Base-by-base conservation (phyloP, 2,797 vertebrate genomes). In the Pampus argenteus region DNA sequence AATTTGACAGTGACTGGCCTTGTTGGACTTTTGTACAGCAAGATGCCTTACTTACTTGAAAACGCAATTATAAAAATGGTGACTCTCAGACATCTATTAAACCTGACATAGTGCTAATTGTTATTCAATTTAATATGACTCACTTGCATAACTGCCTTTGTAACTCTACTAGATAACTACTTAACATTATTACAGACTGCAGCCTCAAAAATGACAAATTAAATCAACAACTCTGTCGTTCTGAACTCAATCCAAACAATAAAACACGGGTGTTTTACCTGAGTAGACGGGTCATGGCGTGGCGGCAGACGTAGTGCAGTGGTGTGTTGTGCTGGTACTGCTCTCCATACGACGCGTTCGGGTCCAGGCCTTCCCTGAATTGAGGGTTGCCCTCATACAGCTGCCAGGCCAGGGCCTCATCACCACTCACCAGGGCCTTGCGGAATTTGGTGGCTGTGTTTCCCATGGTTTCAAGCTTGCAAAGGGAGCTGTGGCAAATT, bases 381-480 rank as follows among this genome's bases (percentile, higher is more conserved):
- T 99, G 98, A 79, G 97, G 97, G 91, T 98, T 99, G 74, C 96
- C 97, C 90, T 99, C 98, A 9, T 99, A 99, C 76, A 99, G 96
- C 92, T 99, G 98, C 94, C 96, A 98, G 82, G 98, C 97, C 90
- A 99, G 90, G 78, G 95, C 96, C 94, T 99, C 98, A 72, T 99
- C 98, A 65, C 98, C 98, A 22, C 95, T 96, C 89, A 98, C 97
- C 83, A 99, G 95, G 66, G 98, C 96, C 95, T 99, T 99, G 74
- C 98, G 97, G 90, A 99, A 99, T 90, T 99, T 99, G 78, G 98
- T 99, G 77, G 98, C 97, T 78, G 98, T 97, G 93, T 99, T 99
- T 92, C 98, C 98, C 98, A 99, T 99, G 89, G 92, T 95, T 76
- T 64, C 61, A 13, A 28, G 66, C 71, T 74, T 13, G 50, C 75